phyloP scores from a whole-genome alignment of 2,888 invertebrate genomes.

The Phlogophora meticulosa region DNA sequence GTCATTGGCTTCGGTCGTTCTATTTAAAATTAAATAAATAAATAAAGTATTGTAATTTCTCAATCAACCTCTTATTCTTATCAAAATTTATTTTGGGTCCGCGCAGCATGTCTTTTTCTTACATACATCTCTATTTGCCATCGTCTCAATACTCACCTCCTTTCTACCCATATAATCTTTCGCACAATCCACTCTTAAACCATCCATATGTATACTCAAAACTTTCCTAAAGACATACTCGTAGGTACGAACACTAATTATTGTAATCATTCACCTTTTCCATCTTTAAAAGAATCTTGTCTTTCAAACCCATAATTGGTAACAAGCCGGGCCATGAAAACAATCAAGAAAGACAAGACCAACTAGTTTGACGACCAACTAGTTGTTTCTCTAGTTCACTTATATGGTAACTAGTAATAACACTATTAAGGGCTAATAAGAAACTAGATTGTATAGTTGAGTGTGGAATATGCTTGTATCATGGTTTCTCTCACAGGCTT shows the following conservation, averaged over 20 bases:
- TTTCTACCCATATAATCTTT: no score
- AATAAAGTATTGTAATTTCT: no score
- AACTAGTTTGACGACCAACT: conserved; percentile 42
- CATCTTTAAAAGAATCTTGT: conserved; percentile 7
- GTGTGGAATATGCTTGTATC: conserved; percentile 11
- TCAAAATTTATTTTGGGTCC: no score
- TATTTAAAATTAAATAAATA: no score
- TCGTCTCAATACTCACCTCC: no score
- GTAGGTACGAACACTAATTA: neutral
- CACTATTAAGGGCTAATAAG: conserved; percentile 41
- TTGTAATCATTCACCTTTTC: conserved; percentile 3
- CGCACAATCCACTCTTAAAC: no score
- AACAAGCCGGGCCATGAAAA: conserved; percentile 19
- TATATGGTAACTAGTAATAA: conserved; percentile 48
- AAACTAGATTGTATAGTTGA: conserved; percentile 15
- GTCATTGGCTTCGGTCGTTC: no score
- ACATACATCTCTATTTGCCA: no score
- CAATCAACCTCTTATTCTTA: no score
- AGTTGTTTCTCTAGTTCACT: conserved; percentile 17
- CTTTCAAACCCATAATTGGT: conserved; percentile 35
- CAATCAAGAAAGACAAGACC: conserved; percentile 34
- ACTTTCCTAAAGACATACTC: no score
- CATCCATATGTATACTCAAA: no score
- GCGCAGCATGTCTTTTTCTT: no score
- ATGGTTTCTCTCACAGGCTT: conserved; percentile 23